Evolutionary conservation across 2,797 vertebrate species (phyloP).

Genomic region (Vultur gryphus): DNA sequence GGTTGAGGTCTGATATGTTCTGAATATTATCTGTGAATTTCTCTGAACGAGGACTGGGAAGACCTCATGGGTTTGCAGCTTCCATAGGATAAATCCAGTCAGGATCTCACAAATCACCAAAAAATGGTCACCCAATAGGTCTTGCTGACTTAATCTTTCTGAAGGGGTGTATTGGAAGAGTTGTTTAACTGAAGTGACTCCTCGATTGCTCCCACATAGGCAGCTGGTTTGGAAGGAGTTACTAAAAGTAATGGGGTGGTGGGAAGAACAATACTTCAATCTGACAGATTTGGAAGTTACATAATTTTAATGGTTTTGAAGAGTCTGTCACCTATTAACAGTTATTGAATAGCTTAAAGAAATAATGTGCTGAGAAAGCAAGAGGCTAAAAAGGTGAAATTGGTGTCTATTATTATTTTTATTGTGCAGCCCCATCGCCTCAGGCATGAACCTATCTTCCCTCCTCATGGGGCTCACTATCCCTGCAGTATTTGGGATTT

Average conservation of each 20-base stretch:
- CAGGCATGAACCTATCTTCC: not conserved
- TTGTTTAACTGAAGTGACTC: not conserved
- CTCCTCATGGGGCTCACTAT: not conserved
- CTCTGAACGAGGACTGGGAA: not conserved
- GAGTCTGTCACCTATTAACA: slow-evolving; percentile 4
- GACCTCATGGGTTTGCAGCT: not conserved
- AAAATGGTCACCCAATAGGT: not conserved
- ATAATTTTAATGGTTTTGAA: slow-evolving; percentile 16
- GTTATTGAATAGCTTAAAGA: not conserved
- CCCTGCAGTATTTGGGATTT: not conserved
- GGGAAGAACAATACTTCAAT: slow-evolving; percentile 20
- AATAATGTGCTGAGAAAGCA: not conserved
- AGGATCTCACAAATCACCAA: not conserved
- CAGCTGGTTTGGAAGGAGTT: slow-evolving; percentile 21
- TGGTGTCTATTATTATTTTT: not conserved
- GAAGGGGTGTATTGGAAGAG: not conserved
- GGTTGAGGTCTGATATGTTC: not conserved
- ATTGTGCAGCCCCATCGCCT: not conserved
- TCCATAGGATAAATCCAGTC: not conserved
- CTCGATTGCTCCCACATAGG: not conserved
- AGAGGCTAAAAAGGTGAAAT: not conserved
- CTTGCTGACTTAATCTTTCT: not conserved
- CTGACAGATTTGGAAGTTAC: slow-evolving; percentile 6
- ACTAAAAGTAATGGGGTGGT: slow-evolving; percentile 6
- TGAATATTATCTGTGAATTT: not conserved